Evolutionary conservation across 2,888 invertebrate species (phyloP).

Genomic region (Harpalus rubripes): DNA sequence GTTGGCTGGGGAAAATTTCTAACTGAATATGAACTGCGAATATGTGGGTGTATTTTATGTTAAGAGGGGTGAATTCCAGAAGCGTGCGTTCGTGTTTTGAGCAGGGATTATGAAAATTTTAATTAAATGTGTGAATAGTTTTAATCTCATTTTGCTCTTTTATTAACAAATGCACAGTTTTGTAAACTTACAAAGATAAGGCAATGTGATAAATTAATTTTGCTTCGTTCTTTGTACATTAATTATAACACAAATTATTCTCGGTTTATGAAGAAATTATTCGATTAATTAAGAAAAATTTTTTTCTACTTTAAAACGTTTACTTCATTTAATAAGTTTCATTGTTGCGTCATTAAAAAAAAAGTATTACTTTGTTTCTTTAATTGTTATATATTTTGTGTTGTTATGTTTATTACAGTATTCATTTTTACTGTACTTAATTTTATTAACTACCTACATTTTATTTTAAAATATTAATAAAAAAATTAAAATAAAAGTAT

Average conservation of each 20-base stretch:
- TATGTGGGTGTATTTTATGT: not conserved
- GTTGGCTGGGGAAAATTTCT: constrained; percentile 8
- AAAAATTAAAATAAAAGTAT: too few relatives aligned
- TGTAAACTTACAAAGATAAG: not conserved
- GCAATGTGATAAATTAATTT: constrained; percentile 4
- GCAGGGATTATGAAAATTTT: constrained; percentile 19
- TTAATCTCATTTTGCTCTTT: constrained; percentile 1
- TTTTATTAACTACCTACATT: too few relatives aligned
- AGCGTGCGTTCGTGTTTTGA: not conserved
- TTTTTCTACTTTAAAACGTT: not conserved
- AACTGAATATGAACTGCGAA: constrained; percentile 7
- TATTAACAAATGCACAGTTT: not conserved
- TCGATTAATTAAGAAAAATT: too few relatives aligned
- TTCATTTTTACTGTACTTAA: too few relatives aligned
- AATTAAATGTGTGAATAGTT: constrained; percentile 32
- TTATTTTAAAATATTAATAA: too few relatives aligned
- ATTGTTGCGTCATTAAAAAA: too few relatives aligned
- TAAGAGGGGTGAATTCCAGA: not conserved
- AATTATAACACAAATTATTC: constrained; percentile 1
- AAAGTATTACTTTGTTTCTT: too few relatives aligned
- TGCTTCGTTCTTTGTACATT: not conserved
- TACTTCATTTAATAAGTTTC: not conserved
- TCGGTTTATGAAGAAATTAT: not conserved
- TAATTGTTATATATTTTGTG: too few relatives aligned
- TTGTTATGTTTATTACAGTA: too few relatives aligned